Conservation (phyloP, 2,113 vertebrate species). For the Sula dactylatra region DNA sequence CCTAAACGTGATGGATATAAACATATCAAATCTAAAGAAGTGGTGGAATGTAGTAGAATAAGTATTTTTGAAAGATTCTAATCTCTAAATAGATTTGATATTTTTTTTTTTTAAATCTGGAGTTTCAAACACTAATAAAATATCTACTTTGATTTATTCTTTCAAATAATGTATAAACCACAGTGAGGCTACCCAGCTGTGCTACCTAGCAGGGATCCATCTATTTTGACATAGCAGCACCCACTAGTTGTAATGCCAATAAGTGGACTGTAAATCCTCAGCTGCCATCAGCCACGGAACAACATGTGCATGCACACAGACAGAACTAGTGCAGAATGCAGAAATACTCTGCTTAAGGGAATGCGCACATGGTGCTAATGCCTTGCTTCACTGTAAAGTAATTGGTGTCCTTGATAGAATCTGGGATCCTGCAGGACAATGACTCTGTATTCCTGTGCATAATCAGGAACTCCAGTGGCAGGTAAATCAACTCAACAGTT, state of each 20-base stretch:
- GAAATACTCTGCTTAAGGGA: background rate
- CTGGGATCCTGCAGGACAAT: background rate
- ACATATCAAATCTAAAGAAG: background rate
- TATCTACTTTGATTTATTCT: background rate
- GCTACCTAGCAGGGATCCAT: background rate
- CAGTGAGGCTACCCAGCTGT: background rate
- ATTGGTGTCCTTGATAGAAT: background rate
- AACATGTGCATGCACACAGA: rapidly evolving
- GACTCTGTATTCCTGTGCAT: background rate
- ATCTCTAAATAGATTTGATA: background rate
- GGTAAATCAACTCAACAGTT: background rate
- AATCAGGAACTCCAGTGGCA: background rate
- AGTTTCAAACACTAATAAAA: background rate
- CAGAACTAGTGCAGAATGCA: background rate
- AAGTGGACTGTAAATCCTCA: background rate
- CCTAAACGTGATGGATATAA: background rate
- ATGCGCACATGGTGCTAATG: background rate
- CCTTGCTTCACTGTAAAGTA: background rate
- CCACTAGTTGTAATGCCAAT: background rate
- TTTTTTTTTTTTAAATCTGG: background rate
- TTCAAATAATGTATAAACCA: background rate
- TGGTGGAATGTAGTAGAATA: background rate
- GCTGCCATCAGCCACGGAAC: background rate
- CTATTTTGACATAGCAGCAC: background rate
- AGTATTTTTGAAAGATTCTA: background rate